These are phyloP conservation scores for Hypomecis atomaria DNA, from an alignment of 2,888 invertebrate genomes.

Conservation along the genomic window DNA sequence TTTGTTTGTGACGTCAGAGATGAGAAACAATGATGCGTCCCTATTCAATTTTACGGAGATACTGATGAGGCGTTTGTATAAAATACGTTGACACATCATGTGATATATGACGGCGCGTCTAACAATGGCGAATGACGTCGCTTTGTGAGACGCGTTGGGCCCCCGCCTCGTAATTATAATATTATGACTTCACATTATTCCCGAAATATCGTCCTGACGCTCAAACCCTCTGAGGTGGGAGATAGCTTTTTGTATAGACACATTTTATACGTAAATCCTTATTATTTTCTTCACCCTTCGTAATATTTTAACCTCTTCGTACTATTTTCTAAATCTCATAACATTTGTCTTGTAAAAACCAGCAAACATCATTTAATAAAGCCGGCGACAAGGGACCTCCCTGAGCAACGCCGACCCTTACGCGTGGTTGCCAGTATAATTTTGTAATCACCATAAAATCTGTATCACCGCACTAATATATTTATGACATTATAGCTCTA, in stretches of 20 bases:
- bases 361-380: slow-evolving; percentile 45
- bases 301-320: slow-evolving; percentile 42
- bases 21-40: slow-evolving; percentile 36
- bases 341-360: slow-evolving; percentile 44
- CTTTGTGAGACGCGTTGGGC: slow-evolving; percentile 60
- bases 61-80: slow-evolving; percentile 62
- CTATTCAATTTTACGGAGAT: slow-evolving; percentile 43
- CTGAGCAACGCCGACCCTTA: slow-evolving; percentile 60
- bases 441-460: slow-evolving; percentile 84
- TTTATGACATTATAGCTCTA: slow-evolving; percentile 80
- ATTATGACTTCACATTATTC: slow-evolving; percentile 81
- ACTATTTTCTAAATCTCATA: slow-evolving; percentile 46
- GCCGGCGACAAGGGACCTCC: slow-evolving; percentile 38
- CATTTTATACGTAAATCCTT: slow-evolving; percentile 52
- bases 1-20: slow-evolving; percentile 25
- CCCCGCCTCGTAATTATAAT: slow-evolving; percentile 72
- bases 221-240: slow-evolving; percentile 55
- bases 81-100: slow-evolving; percentile 59
- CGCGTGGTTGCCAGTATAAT: slow-evolving; percentile 67
- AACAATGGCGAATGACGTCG: slow-evolving; percentile 75
- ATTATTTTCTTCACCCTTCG: slow-evolving; percentile 50
- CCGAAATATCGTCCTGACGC: slow-evolving; percentile 50
- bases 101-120: slow-evolving; percentile 63
- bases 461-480: slow-evolving; percentile 83
- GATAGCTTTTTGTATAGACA: slow-evolving; percentile 54